Evolutionary conservation across 2,888 invertebrate species (phyloP), one percentile per base, ranked within the genome.

Genomic region (Caenorhabditis panamensis): DNA sequence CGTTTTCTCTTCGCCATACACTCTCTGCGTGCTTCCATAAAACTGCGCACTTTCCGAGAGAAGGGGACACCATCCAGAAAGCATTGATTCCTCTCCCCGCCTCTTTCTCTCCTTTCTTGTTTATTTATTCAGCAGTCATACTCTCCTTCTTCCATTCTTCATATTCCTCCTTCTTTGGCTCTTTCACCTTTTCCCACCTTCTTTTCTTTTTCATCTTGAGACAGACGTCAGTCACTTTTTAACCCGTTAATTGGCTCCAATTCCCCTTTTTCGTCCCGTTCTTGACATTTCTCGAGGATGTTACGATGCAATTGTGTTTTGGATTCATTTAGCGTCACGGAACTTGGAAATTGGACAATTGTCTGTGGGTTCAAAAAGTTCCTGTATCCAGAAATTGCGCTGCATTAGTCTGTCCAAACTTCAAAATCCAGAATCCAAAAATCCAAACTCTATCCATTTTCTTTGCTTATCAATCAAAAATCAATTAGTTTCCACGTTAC

Each of bases 1-100:
- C 31, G 4, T 31, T 9, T 31, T 31, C 31, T 31, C 9, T 51
- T n/a, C n/a, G n/a, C 13, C 41, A 22, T 36, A 58, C 73, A 68
- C 49, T 79, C 54, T 73, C 56, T n/a, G 67, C 51, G 6, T 67
- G 36, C 24, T 47, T 61, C 64, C 62, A 64, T 71, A 63, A 72
- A 72, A 71, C 62, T 71, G 71, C 71, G 71, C 71, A 72, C 71
- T 72, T 72, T 72, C 41, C 26, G 26, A 11, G 53, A 18, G 41
- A 13, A 6, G 49, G 49, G 54, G 59, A 62, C 71, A 62, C 54
- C 62, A 47, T 20, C 72, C 56, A 72, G 72, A 72, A 72, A 72
- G 72, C 72, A 72, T 72, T 72, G 63, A 72, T 72, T 72, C 66
- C 49, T 18, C 37, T 61, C 26, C 44, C 26, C 31, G 11, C 47